These are phyloP conservation scores for Holcopasites calliopsidis DNA, from an alignment of 1,140 invertebrate genomes.

Conservation along the genomic window DNA sequence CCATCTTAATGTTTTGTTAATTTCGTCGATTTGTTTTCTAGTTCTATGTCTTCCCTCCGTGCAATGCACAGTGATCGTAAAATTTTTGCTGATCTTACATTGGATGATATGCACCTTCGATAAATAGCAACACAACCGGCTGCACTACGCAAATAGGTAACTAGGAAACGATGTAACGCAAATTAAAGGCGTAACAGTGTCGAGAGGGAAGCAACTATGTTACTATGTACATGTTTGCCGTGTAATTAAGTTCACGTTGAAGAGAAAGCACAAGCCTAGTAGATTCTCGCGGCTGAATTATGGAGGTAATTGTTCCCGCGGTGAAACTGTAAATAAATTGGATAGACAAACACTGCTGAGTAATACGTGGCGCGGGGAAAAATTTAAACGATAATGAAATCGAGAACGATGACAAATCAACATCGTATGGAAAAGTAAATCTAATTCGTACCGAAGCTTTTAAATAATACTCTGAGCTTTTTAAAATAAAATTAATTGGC, in stretches of 20 bases:
- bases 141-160: too few relatives aligned
- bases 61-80: too few relatives aligned
- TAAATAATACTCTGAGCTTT: too few relatives aligned
- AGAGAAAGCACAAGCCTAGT: conserved; percentile 41
- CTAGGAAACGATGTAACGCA: conserved; percentile 6
- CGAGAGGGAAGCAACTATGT: conserved; percentile 26
- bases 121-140: too few relatives aligned
- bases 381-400: conserved; percentile 8
- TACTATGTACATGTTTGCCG: not conserved
- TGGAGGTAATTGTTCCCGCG: conserved; percentile 43
- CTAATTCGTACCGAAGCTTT: too few relatives aligned
- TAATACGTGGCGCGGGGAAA: not conserved
- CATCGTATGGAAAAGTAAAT: not conserved
- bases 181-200: not conserved
- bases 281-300: not conserved
- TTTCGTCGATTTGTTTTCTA: too few relatives aligned
- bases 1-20: too few relatives aligned
- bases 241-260: conserved; percentile 45
- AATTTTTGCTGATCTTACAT: too few relatives aligned
- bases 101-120: too few relatives aligned
- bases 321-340: conserved; percentile 45
- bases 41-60: too few relatives aligned
- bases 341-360: not conserved
- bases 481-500: too few relatives aligned
- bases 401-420: not conserved